Evolutionary conservation across 1,140 invertebrate species (phyloP).

Genomic region (Formica selysi): DNA sequence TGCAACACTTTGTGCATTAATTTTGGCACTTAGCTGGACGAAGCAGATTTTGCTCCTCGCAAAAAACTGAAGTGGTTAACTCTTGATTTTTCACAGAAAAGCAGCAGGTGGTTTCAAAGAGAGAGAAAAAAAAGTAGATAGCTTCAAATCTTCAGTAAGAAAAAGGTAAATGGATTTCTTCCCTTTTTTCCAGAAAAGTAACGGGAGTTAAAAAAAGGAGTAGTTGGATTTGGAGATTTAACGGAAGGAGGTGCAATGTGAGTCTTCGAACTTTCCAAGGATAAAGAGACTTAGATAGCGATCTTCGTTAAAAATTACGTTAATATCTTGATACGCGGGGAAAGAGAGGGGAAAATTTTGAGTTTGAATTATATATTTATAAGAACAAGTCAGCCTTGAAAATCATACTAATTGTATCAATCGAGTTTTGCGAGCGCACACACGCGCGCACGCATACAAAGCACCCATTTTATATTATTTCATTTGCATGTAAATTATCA

Average conservation of each 20-base stretch:
- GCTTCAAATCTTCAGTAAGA: conserved; percentile 30
- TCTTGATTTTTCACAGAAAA: conserved; percentile 55
- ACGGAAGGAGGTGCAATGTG: conserved; percentile 1
- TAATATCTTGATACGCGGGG: neutral
- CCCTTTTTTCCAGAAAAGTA: conserved; percentile 20
- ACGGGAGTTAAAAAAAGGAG: neutral
- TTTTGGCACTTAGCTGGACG: conserved; percentile 1
- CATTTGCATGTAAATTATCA: neutral
- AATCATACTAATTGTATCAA: neutral
- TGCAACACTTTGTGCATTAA: neutral
- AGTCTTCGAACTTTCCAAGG: conserved; percentile 36
- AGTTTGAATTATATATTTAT: neutral
- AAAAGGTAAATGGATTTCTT: conserved; percentile 60
- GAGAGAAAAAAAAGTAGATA: conserved; percentile 25
- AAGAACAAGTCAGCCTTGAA: neutral
- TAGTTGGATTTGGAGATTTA: conserved; percentile 51
- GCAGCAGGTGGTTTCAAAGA: conserved; percentile 56
- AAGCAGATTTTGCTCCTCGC: neutral
- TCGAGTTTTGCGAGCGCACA: neutral
- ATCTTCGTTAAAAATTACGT: neutral
- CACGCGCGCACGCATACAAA: too few relatives aligned
- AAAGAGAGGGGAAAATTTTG: too few relatives aligned
- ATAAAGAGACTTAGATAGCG: neutral
- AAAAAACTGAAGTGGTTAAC: conserved; percentile 36
- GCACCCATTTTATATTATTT: neutral